These are phyloP conservation scores for Dipus sagitta DNA, from an alignment of 2,797 vertebrate genomes.

Conservation along the genomic window DNA sequence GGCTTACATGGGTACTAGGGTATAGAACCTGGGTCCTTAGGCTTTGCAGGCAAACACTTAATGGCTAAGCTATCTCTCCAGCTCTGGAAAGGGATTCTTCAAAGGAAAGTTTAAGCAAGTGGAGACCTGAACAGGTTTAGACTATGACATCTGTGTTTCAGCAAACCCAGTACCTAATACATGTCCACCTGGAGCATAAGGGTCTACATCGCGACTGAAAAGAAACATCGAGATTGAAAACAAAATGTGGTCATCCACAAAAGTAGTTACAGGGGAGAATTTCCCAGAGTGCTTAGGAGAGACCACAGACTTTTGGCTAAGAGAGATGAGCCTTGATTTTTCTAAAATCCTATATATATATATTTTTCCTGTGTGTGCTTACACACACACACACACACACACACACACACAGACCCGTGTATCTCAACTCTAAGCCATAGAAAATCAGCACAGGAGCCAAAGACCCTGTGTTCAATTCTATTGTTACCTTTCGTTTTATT, in stretches of 20 bases:
- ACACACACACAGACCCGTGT: background rate
- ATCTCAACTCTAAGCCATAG: background rate
- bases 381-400: accelerated
- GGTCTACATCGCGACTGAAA: background rate
- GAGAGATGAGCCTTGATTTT: background rate
- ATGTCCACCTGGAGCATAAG: slow-evolving; percentile 16
- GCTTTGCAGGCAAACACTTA: no score
- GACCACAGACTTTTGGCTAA: background rate
- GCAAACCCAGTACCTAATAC: background rate
- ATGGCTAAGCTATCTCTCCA: no score
- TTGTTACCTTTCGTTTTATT: slow-evolving; percentile 48
- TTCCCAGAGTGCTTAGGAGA: background rate
- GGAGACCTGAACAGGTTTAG: background rate
- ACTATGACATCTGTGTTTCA: background rate
- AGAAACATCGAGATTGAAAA: slow-evolving; percentile 59
- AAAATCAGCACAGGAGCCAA: slow-evolving; percentile 15
- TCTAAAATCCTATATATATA: background rate
- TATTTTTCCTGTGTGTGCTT: background rate
- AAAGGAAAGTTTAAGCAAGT: background rate
- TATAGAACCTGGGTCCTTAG: no score
- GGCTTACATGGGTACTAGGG: no score
- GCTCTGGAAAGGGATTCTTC: no score
- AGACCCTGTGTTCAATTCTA: slow-evolving; percentile 19
- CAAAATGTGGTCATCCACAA: slow-evolving; percentile 53
- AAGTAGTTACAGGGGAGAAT: background rate